These are phyloP conservation scores for Pogonus chalceus DNA, from an alignment of 1,140 invertebrate genomes.

Conservation along the genomic window DNA sequence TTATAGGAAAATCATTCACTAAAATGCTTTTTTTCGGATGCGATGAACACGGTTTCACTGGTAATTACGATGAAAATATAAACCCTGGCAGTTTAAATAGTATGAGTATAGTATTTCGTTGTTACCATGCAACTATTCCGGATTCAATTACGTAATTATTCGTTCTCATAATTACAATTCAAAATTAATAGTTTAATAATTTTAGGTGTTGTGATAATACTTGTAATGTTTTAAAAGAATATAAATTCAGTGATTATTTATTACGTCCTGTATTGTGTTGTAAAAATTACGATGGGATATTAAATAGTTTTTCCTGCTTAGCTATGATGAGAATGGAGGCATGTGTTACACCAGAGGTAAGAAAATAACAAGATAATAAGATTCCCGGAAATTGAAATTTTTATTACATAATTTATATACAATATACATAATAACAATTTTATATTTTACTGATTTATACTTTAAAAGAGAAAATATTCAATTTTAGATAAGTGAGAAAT, in stretches of 20 bases:
- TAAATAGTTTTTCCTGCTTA: neutral
- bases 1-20: neutral
- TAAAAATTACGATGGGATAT: neutral
- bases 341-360: slow-evolving; percentile 22
- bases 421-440: no score
- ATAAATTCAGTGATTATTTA: slow-evolving; percentile 33
- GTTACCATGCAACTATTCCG: neutral
- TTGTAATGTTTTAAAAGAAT: neutral
- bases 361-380: no score
- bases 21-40: neutral
- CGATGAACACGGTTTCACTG: neutral
- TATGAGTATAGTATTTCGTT: slow-evolving; percentile 2
- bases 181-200: neutral
- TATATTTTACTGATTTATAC: no score
- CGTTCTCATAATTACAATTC: no score
- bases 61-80: neutral
- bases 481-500: slow-evolving; percentile 32
- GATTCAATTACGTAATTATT: neutral
- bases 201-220: neutral
- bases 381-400: no score
- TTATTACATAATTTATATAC: no score
- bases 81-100: neutral
- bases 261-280: neutral
- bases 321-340: slow-evolving; percentile 27
- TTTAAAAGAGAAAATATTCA: no score